phyloP scores from a whole-genome alignment of 30 jellyfish, hydroid and myxozoan genomes.

The Nemopilema nomurai region DNA sequence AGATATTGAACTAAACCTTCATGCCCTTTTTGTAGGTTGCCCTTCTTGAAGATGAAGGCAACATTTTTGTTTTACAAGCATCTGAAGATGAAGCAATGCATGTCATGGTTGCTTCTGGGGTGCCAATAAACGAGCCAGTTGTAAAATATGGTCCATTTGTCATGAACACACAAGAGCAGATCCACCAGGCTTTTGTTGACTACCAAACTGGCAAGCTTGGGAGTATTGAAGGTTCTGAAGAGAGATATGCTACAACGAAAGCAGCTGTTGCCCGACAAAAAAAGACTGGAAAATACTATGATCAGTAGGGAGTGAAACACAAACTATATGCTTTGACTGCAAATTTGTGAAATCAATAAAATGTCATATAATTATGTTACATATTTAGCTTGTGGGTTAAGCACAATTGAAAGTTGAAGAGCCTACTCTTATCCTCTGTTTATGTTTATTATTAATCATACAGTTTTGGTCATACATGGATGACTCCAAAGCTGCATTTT shows the following conservation, averaged over 20 bases:
- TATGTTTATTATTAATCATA: no score
- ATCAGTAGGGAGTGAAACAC: not conserved
- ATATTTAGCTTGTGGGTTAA: no score
- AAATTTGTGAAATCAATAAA: no score
- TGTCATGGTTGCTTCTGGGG: conserved; percentile 83
- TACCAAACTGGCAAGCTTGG: conserved; percentile 93
- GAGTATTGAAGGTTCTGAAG: conserved; percentile 92
- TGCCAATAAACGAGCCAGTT: conserved; percentile 89
- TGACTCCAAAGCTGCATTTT: no score
- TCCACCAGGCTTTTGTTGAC: conserved; percentile 89
- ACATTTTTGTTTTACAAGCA: conserved; percentile 56
- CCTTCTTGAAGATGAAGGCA: conserved; percentile 65
- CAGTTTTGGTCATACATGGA: no score
- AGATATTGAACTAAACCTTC: not conserved
- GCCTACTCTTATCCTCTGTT: no score
- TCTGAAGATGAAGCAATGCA: conserved; percentile 55
- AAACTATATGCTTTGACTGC: no score
- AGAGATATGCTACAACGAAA: conserved; percentile 81
- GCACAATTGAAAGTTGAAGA: no score
- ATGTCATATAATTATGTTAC: no score
- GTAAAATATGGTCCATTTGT: conserved; percentile 97
- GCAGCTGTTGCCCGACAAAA: conserved; percentile 89
- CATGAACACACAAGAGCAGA: conserved; percentile 90
- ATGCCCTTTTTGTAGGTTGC: conserved; percentile 58
- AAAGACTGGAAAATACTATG: conserved; percentile 62